Base-by-base conservation (phyloP, 1,140 invertebrate genomes). In the Dendrolimus kikuchii region DNA sequence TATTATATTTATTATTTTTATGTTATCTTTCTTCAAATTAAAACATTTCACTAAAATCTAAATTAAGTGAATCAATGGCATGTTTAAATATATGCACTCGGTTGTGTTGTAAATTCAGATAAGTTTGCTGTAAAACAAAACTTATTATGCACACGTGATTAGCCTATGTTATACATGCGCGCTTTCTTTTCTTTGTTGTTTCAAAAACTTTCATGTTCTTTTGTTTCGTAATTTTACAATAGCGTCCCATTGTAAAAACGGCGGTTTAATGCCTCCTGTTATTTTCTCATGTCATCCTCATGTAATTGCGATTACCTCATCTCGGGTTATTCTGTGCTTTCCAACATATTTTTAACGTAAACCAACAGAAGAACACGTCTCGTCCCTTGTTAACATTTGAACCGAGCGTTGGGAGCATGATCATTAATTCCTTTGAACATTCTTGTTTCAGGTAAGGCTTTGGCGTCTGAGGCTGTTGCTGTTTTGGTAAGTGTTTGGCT, bases 161-260 rank as follows among this genome's bases (percentile, higher is more conserved):
- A 52, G 62, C 53, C 66, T 76, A 69, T 59, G 58, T 76, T 69
- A 76, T 71, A 55, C 43, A 23, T 61, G 57, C 60, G 49, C 66
- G 66, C 77, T 84, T 86, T 84, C 81, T 61, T 79, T 80, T 82
- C 76, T 77, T 80, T 76, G 71, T 80, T 68, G 50, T 49, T 61
- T 64, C 57, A 23, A 23, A 57, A 60, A 72, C 77, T 85, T 83
- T 85, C 75, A 66, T 78, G 71, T 72, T 71, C 62, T 75, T 23
- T 80, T 77, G 80, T 86, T 80, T 82, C 78, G 76, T 81, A 77
- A 81, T 78, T 73, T 71, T 66, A 59, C 63, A 59, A 55, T 69
- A 62, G 69, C 62, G 66, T 71, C 69, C 62, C 68, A 76, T 72
- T 74, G 63, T 73, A 73, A 71, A 68, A 81, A 79, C 65, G 71